Evolutionary conservation across 2,113 vertebrate species (phyloP).

Genomic region (Neolamprologus fasciatus): DNA sequence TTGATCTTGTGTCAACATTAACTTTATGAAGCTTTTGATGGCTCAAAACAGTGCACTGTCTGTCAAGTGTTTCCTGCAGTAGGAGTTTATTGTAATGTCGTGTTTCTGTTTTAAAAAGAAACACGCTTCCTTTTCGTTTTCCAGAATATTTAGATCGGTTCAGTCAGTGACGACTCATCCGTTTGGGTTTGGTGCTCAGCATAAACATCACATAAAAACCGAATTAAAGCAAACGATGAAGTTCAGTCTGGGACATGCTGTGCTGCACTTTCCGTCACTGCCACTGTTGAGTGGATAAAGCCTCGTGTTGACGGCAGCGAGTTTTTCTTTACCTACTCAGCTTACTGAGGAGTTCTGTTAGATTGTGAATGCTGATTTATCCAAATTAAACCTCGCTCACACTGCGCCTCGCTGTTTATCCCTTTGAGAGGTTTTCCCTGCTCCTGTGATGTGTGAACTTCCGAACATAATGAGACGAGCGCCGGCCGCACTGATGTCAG

Average conservation of each 20-base stretch:
- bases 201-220: neutral
- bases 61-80: neutral
- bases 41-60: fast-evolving
- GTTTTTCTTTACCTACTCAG: neutral
- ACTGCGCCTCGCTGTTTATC: neutral
- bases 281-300: neutral
- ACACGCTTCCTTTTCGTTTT: neutral
- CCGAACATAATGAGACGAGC: neutral
- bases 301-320: neutral
- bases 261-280: neutral
- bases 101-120: neutral
- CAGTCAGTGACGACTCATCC: fast-evolving
- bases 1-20: neutral
- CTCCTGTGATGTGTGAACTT: neutral
- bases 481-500: neutral
- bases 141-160: fast-evolving
- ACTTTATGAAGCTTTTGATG: neutral
- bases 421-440: neutral
- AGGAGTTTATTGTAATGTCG: neutral
- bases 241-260: neutral
- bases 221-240: neutral
- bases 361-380: neutral
- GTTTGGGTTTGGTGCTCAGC: neutral
- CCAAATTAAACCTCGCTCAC: neutral
- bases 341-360: neutral